Evolutionary conservation across 2,888 invertebrate species (phyloP).

Genomic region (Drosophila helvetica): DNA sequence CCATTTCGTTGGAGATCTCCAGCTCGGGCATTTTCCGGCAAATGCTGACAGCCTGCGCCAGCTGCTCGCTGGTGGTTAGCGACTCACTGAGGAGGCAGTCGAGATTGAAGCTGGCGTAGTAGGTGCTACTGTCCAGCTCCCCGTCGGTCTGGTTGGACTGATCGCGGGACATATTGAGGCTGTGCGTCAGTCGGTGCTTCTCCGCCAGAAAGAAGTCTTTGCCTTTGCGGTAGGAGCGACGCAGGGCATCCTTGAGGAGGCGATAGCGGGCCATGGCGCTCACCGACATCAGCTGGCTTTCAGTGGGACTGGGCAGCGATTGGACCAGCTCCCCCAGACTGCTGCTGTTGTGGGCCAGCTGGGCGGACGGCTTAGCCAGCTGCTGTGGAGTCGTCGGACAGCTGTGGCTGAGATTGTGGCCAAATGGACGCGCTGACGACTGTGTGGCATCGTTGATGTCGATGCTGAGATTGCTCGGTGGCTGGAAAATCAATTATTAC

Average conservation of each 20-base stretch:
- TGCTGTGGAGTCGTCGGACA: slow-evolving; percentile 71
- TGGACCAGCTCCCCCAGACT: slow-evolving; percentile 62
- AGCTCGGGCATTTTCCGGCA: slow-evolving; percentile 84
- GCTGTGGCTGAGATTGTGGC: slow-evolving; percentile 57
- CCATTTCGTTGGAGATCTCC: slow-evolving; percentile 84
- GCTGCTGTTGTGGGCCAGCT: slow-evolving; percentile 43
- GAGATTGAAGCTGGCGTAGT: slow-evolving; percentile 67
- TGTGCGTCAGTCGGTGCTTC: slow-evolving; percentile 72
- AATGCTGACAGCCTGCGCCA: slow-evolving; percentile 84
- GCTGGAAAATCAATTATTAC: slow-evolving; percentile 57
- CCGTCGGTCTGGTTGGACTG: slow-evolving; percentile 62
- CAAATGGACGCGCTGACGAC: slow-evolving; percentile 16
- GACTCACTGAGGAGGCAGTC: slow-evolving; percentile 73
- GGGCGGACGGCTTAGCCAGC: slow-evolving; percentile 8
- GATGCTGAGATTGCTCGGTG: slow-evolving; percentile 51
- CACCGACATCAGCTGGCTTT: slow-evolving; percentile 58
- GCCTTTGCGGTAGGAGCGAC: slow-evolving; percentile 81
- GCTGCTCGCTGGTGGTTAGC: slow-evolving; percentile 79
- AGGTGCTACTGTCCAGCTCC: slow-evolving; percentile 62
- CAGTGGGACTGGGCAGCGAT: slow-evolving; percentile 41
- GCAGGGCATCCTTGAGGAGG: slow-evolving; percentile 78
- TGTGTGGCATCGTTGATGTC: slow-evolving; percentile 53
- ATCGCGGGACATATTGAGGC: slow-evolving; percentile 62
- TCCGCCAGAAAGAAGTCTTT: slow-evolving; percentile 76
- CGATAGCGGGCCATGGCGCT: slow-evolving; percentile 75